These are phyloP conservation scores for Heterodera carotae DNA, from an alignment of 1,140 invertebrate species.

Conservation along the genomic window DNA sequence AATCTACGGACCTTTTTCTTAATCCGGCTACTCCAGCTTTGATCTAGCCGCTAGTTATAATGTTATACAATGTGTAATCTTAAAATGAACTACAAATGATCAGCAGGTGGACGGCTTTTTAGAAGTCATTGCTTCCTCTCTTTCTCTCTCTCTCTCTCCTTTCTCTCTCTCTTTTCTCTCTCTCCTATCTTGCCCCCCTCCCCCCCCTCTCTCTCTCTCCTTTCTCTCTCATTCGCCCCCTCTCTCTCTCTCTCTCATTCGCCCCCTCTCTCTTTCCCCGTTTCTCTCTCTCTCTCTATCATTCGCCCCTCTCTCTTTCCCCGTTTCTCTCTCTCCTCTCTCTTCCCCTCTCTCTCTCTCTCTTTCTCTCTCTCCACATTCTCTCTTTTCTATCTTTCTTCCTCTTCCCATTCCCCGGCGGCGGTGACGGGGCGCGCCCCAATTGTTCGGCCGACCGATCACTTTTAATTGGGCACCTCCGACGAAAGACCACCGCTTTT, in stretches of 20 bases:
- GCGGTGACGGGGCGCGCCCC: not conserved
- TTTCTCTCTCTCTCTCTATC: not conserved
- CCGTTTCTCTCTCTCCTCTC: not conserved
- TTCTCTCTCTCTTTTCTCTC: too few species aligned
- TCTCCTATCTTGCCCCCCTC: too few species aligned
- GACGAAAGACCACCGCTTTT: not conserved
- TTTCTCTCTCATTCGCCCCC: not conserved
- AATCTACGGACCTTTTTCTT: too few species aligned
- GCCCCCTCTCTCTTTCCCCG: not conserved
- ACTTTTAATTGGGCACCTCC: conserved; percentile 12
- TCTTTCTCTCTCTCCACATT: not conserved
- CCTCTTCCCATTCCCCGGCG: not conserved
- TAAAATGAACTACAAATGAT: too few species aligned
- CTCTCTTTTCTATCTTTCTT: not conserved
- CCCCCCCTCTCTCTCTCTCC: too few species aligned
- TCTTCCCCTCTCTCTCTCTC: not conserved
- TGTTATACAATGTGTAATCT: too few species aligned
- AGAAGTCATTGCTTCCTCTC: too few species aligned
- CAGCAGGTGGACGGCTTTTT: too few species aligned
- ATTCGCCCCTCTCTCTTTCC: not conserved
- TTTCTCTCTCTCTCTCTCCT: too few species aligned
- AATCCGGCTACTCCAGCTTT: too few species aligned
- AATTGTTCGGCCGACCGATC: conserved; percentile 10
- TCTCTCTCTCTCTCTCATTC: not conserved
- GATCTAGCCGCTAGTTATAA: too few species aligned